Conservation (phyloP, 2,888 invertebrate species). For the Nycteola revayana region DNA sequence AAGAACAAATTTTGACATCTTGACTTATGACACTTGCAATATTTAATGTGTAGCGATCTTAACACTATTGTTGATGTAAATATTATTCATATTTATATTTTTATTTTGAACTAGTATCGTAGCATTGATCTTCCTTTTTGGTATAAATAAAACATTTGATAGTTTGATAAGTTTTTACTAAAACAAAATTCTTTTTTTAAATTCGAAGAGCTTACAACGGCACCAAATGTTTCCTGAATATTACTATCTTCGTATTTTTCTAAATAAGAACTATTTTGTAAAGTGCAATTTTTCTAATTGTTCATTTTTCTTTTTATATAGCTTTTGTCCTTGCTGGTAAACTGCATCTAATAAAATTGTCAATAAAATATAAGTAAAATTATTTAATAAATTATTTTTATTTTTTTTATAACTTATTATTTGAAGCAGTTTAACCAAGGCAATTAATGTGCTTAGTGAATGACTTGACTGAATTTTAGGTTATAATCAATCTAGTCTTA, state of each 20-base stretch:
- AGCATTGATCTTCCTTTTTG: constrained; percentile 39
- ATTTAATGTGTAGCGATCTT: constrained; percentile 54
- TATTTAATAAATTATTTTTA: too few species aligned
- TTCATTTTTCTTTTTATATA: constrained; percentile 24
- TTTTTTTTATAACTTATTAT: not conserved
- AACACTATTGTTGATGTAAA: constrained; percentile 60
- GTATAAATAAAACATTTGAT: constrained; percentile 28
- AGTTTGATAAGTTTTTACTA: constrained; percentile 32
- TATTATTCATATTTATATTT: constrained; percentile 39
- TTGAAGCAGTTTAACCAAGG: constrained; percentile 28
- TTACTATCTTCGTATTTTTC: constrained; percentile 35
- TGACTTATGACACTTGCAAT: constrained; percentile 72
- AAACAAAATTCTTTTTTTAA: constrained; percentile 35
- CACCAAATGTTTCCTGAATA: constrained; percentile 38
- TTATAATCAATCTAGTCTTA: constrained; percentile 64
- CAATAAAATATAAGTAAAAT: too few species aligned
- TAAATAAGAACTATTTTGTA: constrained; percentile 30
- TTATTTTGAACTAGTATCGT: constrained; percentile 35
- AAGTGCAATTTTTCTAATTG: constrained; percentile 30
- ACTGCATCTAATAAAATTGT: constrained; percentile 16
- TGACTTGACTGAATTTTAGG: constrained; percentile 68
- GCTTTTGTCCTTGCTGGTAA: constrained; percentile 25
- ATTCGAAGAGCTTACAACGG: constrained; percentile 49
- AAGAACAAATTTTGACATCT: constrained; percentile 46
- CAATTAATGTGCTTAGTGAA: constrained; percentile 48